Percentiles rank a stretch among this genome's conserved stretches.
These are phyloP conservation scores for Larimichthys polyactis DNA, from an alignment of 2,113 vertebrate species.

Conservation along the genomic window DNA sequence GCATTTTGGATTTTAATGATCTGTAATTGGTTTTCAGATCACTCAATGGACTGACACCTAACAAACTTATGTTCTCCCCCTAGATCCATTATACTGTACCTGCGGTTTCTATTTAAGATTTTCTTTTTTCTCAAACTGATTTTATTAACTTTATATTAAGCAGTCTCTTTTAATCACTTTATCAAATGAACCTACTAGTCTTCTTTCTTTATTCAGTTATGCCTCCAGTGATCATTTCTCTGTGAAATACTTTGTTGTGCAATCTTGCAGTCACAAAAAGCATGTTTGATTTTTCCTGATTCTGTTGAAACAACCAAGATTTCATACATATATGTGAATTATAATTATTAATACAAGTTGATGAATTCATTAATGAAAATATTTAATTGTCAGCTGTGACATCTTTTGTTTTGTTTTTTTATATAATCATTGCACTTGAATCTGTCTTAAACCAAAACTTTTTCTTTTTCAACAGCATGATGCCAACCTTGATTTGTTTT, in stretches of 20 bases:
- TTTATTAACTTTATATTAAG: neutral
- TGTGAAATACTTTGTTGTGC: neutral
- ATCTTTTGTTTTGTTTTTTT: neutral
- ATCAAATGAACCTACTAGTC: neutral
- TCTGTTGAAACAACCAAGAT: neutral
- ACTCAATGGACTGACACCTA: neutral
- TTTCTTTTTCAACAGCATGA: neutral
- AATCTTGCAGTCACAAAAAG: neutral
- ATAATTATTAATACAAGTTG: neutral
- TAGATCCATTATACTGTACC: neutral
- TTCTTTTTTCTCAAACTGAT: neutral
- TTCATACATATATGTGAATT: neutral
- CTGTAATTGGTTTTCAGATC: conserved; percentile 29
- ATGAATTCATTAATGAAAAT: neutral
- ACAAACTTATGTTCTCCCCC: neutral
- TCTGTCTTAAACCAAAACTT: neutral
- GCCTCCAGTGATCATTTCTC: neutral
- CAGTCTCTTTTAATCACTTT: neutral
- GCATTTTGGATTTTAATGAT: conserved; percentile 22
- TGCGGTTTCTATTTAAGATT: neutral
- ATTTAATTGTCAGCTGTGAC: neutral
- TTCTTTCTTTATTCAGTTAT: neutral
- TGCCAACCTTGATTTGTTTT: too few relatives aligned
- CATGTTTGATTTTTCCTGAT: neutral
- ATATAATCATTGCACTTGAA: neutral